Evolutionary conservation across 1,140 invertebrate species (phyloP), one percentile per base, ranked within the genome.

Genomic region (Chironomus striatipennis): DNA sequence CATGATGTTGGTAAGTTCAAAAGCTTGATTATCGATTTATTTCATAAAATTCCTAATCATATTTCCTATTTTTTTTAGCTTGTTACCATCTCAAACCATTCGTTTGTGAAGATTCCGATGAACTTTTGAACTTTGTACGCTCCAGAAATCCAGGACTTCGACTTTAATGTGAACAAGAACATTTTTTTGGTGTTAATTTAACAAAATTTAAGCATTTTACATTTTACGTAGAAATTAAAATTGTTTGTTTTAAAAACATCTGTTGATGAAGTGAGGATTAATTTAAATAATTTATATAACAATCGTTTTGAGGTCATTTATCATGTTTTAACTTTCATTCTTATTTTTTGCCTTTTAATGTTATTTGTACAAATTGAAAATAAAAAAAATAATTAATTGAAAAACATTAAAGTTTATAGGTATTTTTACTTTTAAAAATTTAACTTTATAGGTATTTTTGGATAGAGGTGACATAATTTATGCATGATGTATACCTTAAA

Each of bases 1-100:
- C 93, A 96, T 85, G 93, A 95, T 79, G 92, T 95, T 15, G 24
- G 24, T 34, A 34, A 34, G 24, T 34, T 34, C 2, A 34, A 34
- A 34, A n/a, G n/a, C n/a, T n/a, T 34, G 24, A 34, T 34, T 34
- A 34, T 34, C 5, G 24, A 1, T 34, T 34, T 34, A 34, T 5
- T 34, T 34, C 24, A 34, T 34, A 34, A 34, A 34, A 34, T 34
- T 34, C 24, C 24, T 34, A 34, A 34, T 5, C n/a, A n/a, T n/a
- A 2, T 34, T 34, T 34, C 5, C 24, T 34, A 34, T 34, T 5
- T 2, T 34, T n/a, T 34, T 34, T 34, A 34, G 93, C 93, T 74
- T 95, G 94, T 79, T 91, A 95, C 81, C 93, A 96, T 82, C 86
- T 94, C 75, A 96, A 96, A 83, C 93, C 93, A 1, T 95, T 95